Conservation (phyloP, 2,797 vertebrate species). For the Gymnodraco acuticeps region DNA sequence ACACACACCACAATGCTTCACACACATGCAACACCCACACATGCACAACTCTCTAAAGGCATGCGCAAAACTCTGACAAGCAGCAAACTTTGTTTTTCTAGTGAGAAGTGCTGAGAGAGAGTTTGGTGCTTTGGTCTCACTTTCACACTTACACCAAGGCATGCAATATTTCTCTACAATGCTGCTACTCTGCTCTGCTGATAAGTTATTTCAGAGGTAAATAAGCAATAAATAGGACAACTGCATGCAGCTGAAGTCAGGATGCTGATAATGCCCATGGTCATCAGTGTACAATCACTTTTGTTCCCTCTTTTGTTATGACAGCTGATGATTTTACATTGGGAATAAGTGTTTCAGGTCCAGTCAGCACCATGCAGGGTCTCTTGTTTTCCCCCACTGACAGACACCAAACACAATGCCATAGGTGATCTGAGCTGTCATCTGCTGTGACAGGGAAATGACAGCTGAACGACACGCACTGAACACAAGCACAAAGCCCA, state of each 20-base stretch:
- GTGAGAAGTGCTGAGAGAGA: conserved; percentile 61
- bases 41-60: conserved; percentile 43
- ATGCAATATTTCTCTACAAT: conserved; percentile 20
- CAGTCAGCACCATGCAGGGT: conserved; percentile 53
- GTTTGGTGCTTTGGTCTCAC: conserved; percentile 37
- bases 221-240: conserved; percentile 30
- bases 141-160: conserved; percentile 38
- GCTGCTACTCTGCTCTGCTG: conserved; percentile 13
- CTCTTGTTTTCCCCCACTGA: conserved; percentile 43
- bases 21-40: conserved; percentile 17
- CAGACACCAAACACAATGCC: conserved; percentile 70
- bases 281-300: conserved; percentile 37
- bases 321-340: conserved; percentile 49
- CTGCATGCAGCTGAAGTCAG: conserved; percentile 25
- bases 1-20: conserved; percentile 13
- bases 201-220: conserved; percentile 51
- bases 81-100: conserved; percentile 67
- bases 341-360: conserved; percentile 45
- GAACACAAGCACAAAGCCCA: conserved; percentile 72
- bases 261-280: conserved; percentile 43
- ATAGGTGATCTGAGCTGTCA: conserved; percentile 83
- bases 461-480: conserved; percentile 82
- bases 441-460: conserved; percentile 81
- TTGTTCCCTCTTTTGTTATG: conserved; percentile 37
- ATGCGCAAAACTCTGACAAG: conserved; percentile 68